Conservation (phyloP, 2,113 vertebrate species). For the Cnemophilus loriae region DNA sequence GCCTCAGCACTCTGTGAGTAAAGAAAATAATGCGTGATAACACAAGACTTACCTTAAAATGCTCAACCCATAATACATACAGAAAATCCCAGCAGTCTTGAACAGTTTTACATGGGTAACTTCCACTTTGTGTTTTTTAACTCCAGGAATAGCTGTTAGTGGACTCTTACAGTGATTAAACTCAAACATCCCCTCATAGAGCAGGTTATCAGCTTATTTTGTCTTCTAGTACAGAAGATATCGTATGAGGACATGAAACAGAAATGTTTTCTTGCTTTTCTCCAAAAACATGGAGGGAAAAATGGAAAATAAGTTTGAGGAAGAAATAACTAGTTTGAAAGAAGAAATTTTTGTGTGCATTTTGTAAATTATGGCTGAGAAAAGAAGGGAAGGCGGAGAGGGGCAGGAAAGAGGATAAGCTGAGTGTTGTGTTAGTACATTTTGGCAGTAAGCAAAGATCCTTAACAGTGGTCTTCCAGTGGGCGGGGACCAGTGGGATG, state of each 20-base stretch:
- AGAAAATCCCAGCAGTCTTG: background rate
- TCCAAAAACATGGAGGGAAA: background rate
- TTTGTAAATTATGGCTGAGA: background rate
- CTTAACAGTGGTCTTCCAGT: background rate
- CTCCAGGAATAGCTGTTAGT: background rate
- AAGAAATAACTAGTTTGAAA: slow-evolving; percentile 36
- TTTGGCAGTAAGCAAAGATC: background rate
- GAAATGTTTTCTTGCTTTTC: background rate
- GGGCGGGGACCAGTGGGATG: background rate
- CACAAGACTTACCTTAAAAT: background rate
- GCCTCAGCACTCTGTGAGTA: background rate
- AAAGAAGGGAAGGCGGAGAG: background rate
- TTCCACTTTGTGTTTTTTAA: background rate
- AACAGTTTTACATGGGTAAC: background rate
- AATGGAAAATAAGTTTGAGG: slow-evolving; percentile 14
- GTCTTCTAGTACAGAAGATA: background rate
- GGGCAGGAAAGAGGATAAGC: background rate
- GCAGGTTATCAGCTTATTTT: background rate
- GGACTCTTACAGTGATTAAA: background rate
- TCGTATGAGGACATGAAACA: background rate
- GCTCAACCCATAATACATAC: fast-evolving
- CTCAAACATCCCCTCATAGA: background rate
- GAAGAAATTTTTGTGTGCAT: background rate
- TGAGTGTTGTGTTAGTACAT: background rate
- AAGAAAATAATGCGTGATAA: background rate